A percentile compares a stretch with the other conserved stretches of the same genome.
These are phyloP conservation scores for Aphelenchoides besseyi DNA, from an alignment of 1,140 invertebrate genomes.

Conservation along the genomic window DNA sequence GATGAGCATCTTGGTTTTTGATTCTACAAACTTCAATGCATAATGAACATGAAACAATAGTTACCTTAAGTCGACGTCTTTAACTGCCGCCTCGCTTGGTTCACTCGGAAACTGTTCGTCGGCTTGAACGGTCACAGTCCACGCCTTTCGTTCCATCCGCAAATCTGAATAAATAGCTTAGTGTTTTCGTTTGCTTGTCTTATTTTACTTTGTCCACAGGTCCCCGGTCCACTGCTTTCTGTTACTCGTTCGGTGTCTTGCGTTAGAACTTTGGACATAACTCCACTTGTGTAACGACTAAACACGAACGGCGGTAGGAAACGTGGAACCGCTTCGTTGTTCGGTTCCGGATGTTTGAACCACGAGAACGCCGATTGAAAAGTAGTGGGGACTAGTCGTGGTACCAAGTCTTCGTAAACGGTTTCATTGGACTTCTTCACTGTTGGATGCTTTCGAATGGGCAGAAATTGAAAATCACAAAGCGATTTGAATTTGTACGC, in stretches of 20 bases:
- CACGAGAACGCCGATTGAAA: slow-evolving; percentile 44
- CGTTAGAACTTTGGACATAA: slow-evolving; percentile 40
- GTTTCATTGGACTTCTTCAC: background rate
- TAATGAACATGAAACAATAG: slow-evolving; percentile 12
- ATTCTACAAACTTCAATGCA: slow-evolving; percentile 29
- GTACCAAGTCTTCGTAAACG: slow-evolving; percentile 44
- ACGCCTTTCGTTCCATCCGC: slow-evolving; percentile 56
- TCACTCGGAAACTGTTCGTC: slow-evolving; percentile 48
- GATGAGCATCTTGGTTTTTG: slow-evolving; percentile 56
- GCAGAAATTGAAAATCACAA: slow-evolving; percentile 60
- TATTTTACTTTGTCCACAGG: slow-evolving; percentile 50
- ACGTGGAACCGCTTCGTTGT: slow-evolving; percentile 30
- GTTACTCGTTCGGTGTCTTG: slow-evolving; percentile 49
- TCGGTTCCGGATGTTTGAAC: slow-evolving; percentile 26
- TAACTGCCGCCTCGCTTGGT: slow-evolving; percentile 46
- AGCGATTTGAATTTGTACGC: slow-evolving; percentile 51
- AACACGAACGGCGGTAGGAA: slow-evolving; percentile 57
- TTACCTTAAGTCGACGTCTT: slow-evolving; percentile 50
- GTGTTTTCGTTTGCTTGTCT: background rate
- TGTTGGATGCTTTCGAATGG: slow-evolving; percentile 27
- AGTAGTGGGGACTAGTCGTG: slow-evolving; percentile 44
- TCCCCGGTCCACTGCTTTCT: slow-evolving; percentile 22
- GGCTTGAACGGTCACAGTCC: slow-evolving; percentile 52
- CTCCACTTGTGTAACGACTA: slow-evolving; percentile 43
- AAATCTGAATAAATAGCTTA: slow-evolving; percentile 47